Evolutionary conservation across 1,140 invertebrate species (phyloP), one percentile per base, ranked within the genome.

Genomic region (Lepidotrigona ventralis): DNA sequence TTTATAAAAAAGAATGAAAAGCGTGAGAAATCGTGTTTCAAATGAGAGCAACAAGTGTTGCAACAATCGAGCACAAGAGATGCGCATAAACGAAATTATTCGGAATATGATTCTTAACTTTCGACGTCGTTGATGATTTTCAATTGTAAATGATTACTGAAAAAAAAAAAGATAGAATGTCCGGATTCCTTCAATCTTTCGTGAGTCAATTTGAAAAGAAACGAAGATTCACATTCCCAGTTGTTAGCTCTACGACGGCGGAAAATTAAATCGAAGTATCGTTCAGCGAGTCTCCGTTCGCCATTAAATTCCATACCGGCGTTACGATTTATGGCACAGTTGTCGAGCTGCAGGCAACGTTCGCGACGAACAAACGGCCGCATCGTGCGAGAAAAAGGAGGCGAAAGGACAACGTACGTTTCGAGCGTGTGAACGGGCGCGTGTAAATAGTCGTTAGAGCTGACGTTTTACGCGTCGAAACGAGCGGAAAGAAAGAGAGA

Each of bases 391-490:
- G 19, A 46, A 12, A 11, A 11, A 46, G n/a, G 29, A 58, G n/a
- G n/a, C 58, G 26, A 66, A 39, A 39, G 29, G 14, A 54, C 63
- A n/a, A 75, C 58, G 26, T 23, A 17, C n/a, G 54, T 23, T 39
- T 23, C 0, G 56, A 58, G 56, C 21, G 46, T 26, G 51, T 58
- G 39, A 77, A 77, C 60, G 17, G 5, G 17, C 51, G 29, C 39
- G 74, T 76, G 80, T 69, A 81, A 76, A 81, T 81, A 76, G 63
- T 76, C 63, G 72, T 81, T 68, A 68, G 54, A 56, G 29, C 23
- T 29, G 29, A 74, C 60, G 53, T 68, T 73, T 54, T 17, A 12
- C 60, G 60, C 60, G 58, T 72, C 51, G 72, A 39, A n/a, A 74
- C n/a, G 60, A 56, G n/a, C 17, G n/a, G 58, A 4, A 1, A 60